phyloP scores from a whole-genome alignment of 2,888 invertebrate genomes.

The Microplitis manilae region DNA sequence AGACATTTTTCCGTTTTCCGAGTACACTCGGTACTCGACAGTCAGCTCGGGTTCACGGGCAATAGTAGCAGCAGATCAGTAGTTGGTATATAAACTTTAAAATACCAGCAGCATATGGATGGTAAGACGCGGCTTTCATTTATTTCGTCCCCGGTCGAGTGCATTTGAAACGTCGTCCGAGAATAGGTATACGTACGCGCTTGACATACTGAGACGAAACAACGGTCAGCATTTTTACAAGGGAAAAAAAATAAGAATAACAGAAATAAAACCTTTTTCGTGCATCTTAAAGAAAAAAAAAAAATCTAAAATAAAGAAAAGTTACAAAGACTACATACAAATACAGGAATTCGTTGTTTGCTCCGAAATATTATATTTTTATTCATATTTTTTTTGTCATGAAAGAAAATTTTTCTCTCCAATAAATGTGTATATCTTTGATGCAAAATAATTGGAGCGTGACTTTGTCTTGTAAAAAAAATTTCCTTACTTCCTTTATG shows the following conservation, averaged over 20 bases:
- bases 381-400: not conserved
- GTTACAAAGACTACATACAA: constrained; percentile 5
- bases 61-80: constrained; percentile 21
- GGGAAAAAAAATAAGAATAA: constrained; percentile 2
- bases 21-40: not conserved
- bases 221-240: constrained; percentile 10
- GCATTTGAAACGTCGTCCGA: constrained; percentile 38
- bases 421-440: not conserved
- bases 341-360: not conserved
- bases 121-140: constrained; percentile 49
- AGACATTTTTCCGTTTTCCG: not conserved
- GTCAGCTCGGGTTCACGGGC: constrained; percentile 19
- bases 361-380: not conserved
- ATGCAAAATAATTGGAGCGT: not conserved
- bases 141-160: constrained; percentile 47
- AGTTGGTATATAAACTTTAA: constrained; percentile 34
- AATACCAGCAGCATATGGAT: constrained; percentile 38
- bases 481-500: not conserved
- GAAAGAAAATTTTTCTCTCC: not conserved
- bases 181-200: constrained; percentile 46
- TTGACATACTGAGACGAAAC: constrained; percentile 50
- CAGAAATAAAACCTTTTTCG: not conserved
- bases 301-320: not conserved
- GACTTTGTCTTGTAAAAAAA: not conserved
- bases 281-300: not conserved